phyloP scores from a whole-genome alignment of 2,113 vertebrate species.

The Elgaria multicarinata region DNA sequence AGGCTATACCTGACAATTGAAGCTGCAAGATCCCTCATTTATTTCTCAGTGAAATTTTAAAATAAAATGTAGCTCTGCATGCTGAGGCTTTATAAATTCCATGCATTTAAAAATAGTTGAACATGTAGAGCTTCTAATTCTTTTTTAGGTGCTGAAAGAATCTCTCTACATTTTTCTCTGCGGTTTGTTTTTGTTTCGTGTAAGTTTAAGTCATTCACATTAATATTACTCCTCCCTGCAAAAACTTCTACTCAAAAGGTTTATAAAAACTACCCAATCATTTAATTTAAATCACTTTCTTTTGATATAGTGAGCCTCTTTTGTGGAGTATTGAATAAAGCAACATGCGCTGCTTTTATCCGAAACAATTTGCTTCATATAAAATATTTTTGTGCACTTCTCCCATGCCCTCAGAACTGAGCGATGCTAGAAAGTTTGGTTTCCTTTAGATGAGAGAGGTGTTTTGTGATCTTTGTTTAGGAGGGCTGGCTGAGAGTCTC shows the following conservation, averaged over 20 bases:
- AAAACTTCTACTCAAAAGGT: background rate
- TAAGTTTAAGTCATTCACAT: background rate
- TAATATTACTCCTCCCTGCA: background rate
- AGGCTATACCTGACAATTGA: conserved; percentile 18
- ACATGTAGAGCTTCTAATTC: background rate
- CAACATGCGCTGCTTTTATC: background rate
- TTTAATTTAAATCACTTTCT: background rate
- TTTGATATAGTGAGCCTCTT: background rate
- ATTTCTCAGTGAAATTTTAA: conserved; percentile 41
- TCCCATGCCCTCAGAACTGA: background rate
- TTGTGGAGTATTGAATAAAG: background rate
- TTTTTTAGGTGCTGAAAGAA: background rate
- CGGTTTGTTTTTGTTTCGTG: background rate
- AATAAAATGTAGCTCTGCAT: conserved; percentile 34
- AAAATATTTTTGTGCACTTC: background rate
- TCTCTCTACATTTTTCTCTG: background rate
- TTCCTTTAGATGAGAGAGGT: background rate
- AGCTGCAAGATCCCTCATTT: conserved; percentile 23
- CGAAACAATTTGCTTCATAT: background rate
- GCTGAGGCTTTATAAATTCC: conserved; percentile 32
- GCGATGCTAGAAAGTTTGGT: background rate
- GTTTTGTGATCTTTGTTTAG: background rate
- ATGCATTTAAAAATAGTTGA: conserved; percentile 15
- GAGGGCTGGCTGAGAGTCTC: too few species aligned
- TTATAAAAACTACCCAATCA: background rate